These are phyloP conservation scores for Halcyon smyrnensis DNA, from an alignment of 2,797 vertebrate species.

Conservation along the genomic window DNA sequence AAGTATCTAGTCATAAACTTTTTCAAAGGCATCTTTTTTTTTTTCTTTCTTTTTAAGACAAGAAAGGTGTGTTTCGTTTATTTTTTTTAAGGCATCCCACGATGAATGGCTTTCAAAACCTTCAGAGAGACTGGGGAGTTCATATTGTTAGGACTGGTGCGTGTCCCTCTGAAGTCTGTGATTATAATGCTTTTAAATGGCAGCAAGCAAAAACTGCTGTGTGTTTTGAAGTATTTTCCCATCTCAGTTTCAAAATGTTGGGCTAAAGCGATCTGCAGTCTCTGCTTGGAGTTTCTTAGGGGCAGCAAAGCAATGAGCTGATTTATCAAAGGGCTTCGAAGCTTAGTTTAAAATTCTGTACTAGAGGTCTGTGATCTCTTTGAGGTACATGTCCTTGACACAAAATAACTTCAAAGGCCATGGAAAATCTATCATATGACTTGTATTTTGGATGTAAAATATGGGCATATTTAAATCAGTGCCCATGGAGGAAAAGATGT, in stretches of 20 bases:
- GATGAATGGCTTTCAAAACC: constrained; percentile 6
- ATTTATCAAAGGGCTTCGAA: not conserved
- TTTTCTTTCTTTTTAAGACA: not conserved
- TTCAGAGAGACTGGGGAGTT: not conserved
- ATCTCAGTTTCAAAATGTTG: not conserved
- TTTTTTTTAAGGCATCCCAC: constrained; percentile 15
- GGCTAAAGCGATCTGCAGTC: not conserved
- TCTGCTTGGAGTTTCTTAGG: not conserved
- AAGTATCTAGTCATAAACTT: not conserved
- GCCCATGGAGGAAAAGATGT: not conserved
- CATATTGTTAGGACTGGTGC: not conserved
- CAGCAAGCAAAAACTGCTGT: not conserved
- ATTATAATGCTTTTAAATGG: not conserved
- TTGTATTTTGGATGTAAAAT: not conserved
- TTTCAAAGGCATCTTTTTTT: not conserved
- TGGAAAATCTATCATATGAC: not conserved
- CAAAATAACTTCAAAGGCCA: not conserved
- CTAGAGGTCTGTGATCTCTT: not conserved
- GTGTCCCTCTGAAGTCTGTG: not conserved
- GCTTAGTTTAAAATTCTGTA: not conserved
- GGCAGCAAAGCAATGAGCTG: not conserved
- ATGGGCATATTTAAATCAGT: not conserved
- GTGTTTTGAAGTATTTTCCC: constrained; percentile 2
- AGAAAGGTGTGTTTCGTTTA: not conserved
- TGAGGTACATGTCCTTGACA: not conserved